Percentiles rank a stretch among this genome's conserved stretches.
Evolutionary conservation across 2,888 invertebrate species (phyloP).

Genomic region (Neoscelio sp.): DNA sequence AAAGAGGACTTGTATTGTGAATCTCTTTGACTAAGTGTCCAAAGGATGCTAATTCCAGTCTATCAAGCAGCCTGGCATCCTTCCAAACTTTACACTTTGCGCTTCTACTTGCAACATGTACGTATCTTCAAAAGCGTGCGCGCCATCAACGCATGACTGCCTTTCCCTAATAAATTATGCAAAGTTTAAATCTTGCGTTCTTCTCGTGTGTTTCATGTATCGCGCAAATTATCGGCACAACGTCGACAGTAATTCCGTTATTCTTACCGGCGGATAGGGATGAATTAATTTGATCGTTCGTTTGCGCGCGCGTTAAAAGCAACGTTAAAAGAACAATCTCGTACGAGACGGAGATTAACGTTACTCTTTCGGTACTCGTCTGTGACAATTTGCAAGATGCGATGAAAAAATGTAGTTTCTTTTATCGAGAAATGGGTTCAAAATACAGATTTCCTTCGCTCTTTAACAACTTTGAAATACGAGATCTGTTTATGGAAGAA

Average conservation of each 20-base stretch:
- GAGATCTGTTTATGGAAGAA: too few relatives aligned
- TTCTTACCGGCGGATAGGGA: slow-evolving; percentile 15
- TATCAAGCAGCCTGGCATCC: slow-evolving; percentile 61
- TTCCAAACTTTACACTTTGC: slow-evolving; percentile 67
- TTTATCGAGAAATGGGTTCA: too few relatives aligned
- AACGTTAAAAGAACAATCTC: slow-evolving; percentile 50
- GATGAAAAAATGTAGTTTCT: slow-evolving; percentile 43
- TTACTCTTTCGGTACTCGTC: neutral
- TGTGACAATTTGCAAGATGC: slow-evolving; percentile 26
- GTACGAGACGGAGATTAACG: slow-evolving; percentile 46
- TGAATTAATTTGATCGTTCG: slow-evolving; percentile 41
- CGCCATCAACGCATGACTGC: slow-evolving; percentile 59
- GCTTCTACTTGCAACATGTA: slow-evolving; percentile 31
- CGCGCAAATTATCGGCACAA: slow-evolving; percentile 34
- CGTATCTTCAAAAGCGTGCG: slow-evolving; percentile 60
- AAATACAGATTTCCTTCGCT: too few relatives aligned
- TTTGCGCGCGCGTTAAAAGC: slow-evolving; percentile 25
- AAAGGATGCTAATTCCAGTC: slow-evolving; percentile 66
- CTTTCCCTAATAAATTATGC: slow-evolving; percentile 58
- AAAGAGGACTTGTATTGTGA: too few relatives aligned
- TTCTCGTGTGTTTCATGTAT: neutral
- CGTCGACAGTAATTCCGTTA: slow-evolving; percentile 23
- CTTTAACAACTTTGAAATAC: too few relatives aligned
- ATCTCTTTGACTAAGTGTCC: slow-evolving; percentile 60
- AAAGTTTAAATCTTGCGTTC: slow-evolving; percentile 55